A percentile compares a stretch with the other conserved stretches of the same genome.
Evolutionary conservation across 1,140 invertebrate genomes (phyloP).

Genomic region (Riptortus pedestris): DNA sequence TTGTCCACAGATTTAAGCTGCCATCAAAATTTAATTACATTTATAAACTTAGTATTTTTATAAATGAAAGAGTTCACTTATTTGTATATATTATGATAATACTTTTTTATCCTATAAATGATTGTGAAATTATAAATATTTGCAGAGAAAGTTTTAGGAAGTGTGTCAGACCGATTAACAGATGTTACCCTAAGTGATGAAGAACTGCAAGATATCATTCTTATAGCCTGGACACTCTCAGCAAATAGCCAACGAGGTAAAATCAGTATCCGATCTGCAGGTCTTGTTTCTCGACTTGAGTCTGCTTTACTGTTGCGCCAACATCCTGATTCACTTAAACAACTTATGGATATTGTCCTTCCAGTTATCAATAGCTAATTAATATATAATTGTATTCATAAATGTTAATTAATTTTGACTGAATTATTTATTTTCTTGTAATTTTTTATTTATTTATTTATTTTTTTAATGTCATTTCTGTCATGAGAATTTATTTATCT

Average conservation of each 20-base stretch:
- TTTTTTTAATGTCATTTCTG: too few relatives aligned
- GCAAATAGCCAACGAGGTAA: conserved; percentile 41
- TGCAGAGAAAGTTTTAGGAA: conserved; percentile 36
- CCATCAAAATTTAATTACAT: not conserved
- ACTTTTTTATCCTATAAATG: not conserved
- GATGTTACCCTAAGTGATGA: conserved; percentile 26
- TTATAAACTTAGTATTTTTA: not conserved
- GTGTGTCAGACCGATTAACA: conserved; percentile 34
- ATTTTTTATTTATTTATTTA: too few relatives aligned
- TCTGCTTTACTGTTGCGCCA: not conserved
- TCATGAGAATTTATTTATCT: too few relatives aligned
- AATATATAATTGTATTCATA: too few relatives aligned
- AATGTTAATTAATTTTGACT: too few relatives aligned
- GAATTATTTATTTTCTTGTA: too few relatives aligned
- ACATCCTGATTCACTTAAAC: not conserved
- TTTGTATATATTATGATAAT: not conserved
- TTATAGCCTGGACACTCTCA: conserved; percentile 38
- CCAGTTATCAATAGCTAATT: too few relatives aligned
- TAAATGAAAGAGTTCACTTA: not conserved
- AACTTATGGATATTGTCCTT: not conserved
- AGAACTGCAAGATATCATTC: conserved; percentile 35
- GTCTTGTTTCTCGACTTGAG: conserved; percentile 35
- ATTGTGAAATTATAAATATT: conserved; percentile 23
- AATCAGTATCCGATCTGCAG: conserved; percentile 36
- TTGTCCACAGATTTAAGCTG: not conserved